Evolutionary conservation across 1,140 invertebrate genomes (phyloP), one percentile per base, ranked within the genome.

Genomic region (Platorchestia sp.): DNA sequence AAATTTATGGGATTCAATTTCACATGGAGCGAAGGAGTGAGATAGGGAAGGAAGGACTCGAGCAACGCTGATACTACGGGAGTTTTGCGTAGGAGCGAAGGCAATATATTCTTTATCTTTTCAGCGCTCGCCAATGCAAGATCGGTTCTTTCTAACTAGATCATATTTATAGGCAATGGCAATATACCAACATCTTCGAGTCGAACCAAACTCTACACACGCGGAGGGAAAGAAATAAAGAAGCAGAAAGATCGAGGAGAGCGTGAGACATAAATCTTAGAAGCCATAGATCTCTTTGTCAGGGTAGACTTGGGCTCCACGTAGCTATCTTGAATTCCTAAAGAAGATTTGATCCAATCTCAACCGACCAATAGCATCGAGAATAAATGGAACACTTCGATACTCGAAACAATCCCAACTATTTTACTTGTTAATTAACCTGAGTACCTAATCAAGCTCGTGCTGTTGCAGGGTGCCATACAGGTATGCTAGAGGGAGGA

Each of bases 61-160:
- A 89, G 59, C 59, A 75, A 75, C 59, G 7, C 59, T 75, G 59
- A 75, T 75, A 75, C 59, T 75, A 42, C 41, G 27, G 41, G 5
- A 89, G n/a, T 89, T 89, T 44, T 89, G 87, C 41, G 36, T 44
- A 42, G 27, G 87, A 89, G 41, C 10, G 91, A 44, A 40, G 40
- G 91, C 91, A 93, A 93, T 93, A 93, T 45, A 93, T 93, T 93
- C 91, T 93, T 93, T 93, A 93, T 45, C 91, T 93, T 93, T 93
- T 93, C 91, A 93, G 45, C 45, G 43, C 19, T 40, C 6, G 43
- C 91, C 43, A 93, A 45, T 93, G 91, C 91, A 93, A 93, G 91
- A 42, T 45, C 36, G 43, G 43, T 93, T 44, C 87, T 93, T 93
- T 93, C 44, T 93, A 93, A 93, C 91, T 93, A 93, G 91, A 93